Conservation (phyloP, 1,140 invertebrate species). For the Cotesia typhae region DNA sequence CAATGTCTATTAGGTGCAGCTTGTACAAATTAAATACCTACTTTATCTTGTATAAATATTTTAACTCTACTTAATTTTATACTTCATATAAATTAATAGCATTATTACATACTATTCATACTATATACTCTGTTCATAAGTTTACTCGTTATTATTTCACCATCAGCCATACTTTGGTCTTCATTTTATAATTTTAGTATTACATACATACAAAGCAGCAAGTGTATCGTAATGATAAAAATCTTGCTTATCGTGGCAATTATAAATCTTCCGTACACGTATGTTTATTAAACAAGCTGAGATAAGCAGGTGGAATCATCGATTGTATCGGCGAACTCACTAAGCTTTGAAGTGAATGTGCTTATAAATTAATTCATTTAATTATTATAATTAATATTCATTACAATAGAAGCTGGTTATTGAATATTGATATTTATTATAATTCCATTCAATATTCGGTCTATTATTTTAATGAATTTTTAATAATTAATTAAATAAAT, state of each 20-base stretch:
- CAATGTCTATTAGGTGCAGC: conserved; percentile 52
- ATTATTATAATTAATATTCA: background rate
- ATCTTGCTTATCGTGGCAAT: conserved; percentile 1
- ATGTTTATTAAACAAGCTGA: conserved; percentile 28
- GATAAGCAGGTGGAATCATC: conserved; percentile 9
- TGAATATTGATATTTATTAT: conserved; percentile 6
- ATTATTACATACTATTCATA: background rate
- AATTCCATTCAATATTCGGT: no score
- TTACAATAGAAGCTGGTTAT: background rate
- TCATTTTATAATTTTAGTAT: no score
- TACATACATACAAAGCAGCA: background rate
- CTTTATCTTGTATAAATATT: conserved; percentile 28
- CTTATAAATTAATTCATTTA: conserved; percentile 41
- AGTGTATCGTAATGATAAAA: conserved; percentile 1
- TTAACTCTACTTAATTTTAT: background rate
- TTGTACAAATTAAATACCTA: conserved; percentile 41
- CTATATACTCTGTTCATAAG: no score
- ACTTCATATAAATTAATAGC: background rate
- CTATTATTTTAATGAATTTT: no score
- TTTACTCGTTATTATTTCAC: no score
- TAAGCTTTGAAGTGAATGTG: conserved; percentile 50
- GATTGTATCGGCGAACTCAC: conserved; percentile 39
- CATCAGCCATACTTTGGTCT: no score
- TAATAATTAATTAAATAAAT: no score
- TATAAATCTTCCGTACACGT: background rate